phyloP scores from a whole-genome alignment of 2,113 vertebrate genomes.

The Myotis davidii region DNA sequence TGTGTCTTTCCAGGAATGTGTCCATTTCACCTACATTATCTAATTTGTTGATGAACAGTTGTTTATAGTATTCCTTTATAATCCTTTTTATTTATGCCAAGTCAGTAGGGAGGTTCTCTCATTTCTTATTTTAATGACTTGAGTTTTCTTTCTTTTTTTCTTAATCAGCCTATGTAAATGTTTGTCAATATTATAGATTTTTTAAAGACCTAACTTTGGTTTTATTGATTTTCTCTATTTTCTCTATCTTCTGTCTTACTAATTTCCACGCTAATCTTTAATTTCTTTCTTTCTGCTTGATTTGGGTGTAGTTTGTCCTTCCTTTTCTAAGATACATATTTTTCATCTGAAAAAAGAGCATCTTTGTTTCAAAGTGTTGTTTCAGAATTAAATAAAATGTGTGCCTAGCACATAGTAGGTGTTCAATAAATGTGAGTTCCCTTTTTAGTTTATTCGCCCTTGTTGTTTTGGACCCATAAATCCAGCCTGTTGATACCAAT shows the following conservation, averaged over 20 bases:
- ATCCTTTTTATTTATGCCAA: background rate
- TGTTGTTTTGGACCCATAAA: background rate
- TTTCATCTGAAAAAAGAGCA: background rate
- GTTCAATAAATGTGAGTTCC: background rate
- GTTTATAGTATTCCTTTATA: background rate
- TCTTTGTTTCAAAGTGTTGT: conserved; percentile 3
- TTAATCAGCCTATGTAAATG: background rate
- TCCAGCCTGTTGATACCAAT: background rate
- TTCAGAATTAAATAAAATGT: background rate
- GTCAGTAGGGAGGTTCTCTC: background rate
- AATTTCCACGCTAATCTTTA: conserved; percentile 17
- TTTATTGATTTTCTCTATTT: conserved; percentile 56
- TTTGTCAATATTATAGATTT: background rate
- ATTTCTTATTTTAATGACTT: conserved; percentile 5
- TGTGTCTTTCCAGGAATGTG: conserved; percentile 6
- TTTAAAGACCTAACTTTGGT: background rate
- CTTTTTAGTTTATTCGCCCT: background rate
- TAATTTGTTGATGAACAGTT: background rate
- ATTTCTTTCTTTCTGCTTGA: background rate
- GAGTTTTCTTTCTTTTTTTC: background rate
- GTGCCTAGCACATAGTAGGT: background rate
- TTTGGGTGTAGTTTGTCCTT: background rate
- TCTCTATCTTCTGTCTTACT: background rate
- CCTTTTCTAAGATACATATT: background rate
- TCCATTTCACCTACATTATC: background rate